phyloP scores from a whole-genome alignment of 2,113 vertebrate genomes.

The Callochromis pleurospilus region DNA sequence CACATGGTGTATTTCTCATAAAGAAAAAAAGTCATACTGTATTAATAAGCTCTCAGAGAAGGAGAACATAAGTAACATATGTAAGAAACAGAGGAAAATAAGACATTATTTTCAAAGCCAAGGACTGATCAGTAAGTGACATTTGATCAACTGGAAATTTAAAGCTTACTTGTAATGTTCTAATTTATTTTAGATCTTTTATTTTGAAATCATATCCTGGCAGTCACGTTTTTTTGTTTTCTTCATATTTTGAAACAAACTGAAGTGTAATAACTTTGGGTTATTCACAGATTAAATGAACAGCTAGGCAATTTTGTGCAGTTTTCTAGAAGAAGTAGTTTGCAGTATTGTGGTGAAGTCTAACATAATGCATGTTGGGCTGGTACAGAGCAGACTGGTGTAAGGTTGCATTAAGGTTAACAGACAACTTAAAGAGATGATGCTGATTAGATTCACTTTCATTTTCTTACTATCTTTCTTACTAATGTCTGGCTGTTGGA shows the following conservation, averaged over 20 bases:
- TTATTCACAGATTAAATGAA: neutral
- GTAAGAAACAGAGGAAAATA: neutral
- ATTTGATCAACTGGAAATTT: neutral
- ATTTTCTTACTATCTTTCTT: neutral
- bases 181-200: neutral
- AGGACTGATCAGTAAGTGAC: neutral
- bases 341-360: neutral
- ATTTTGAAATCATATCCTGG: neutral
- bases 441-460: neutral
- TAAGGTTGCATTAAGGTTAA: neutral
- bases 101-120: accelerated
- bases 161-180: neutral
- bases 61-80: neutral
- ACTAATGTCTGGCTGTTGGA: neutral
- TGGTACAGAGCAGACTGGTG: neutral
- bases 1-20: accelerated
- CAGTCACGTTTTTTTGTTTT: neutral
- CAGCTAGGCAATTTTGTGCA: neutral
- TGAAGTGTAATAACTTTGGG: neutral
- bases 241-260: neutral
- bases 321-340: neutral
- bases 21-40: neutral
- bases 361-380: neutral
- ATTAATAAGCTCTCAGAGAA: neutral
- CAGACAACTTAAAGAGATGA: neutral